phyloP scores from a whole-genome alignment of 2,113 vertebrate species.

The Pimephales promelas region DNA sequence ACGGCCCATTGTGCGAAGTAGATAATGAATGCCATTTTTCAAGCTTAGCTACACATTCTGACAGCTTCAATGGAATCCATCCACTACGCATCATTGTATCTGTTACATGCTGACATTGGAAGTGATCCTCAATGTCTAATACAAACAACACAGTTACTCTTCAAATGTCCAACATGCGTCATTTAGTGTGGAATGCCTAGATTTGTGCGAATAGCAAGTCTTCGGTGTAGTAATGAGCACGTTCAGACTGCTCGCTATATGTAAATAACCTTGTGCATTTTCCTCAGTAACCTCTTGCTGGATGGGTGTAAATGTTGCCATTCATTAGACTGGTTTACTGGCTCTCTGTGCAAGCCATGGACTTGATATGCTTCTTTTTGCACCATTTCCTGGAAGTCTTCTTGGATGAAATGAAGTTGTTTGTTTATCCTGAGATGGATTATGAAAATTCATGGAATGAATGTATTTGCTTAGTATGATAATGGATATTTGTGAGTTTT shows the following conservation, averaged over 20 bases:
- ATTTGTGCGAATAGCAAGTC: not conserved
- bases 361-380: not conserved
- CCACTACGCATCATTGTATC: slow-evolving; percentile 34
- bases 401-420: not conserved
- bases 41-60: slow-evolving; percentile 43
- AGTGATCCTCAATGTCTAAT: slow-evolving; percentile 40
- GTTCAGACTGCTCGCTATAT: slow-evolving; percentile 12
- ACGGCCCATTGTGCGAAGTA: not conserved
- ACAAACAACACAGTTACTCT: slow-evolving; percentile 40
- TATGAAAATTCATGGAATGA: not conserved
- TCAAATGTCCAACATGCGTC: slow-evolving; percentile 43
- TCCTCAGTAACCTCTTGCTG: slow-evolving; percentile 37
- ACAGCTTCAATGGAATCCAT: slow-evolving; percentile 24
- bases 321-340: slow-evolving; percentile 17
- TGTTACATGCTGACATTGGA: slow-evolving; percentile 29
- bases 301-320: not conserved
- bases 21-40: slow-evolving; percentile 52
- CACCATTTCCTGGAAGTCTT: not conserved
- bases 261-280: slow-evolving; percentile 49
- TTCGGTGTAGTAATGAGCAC: not conserved
- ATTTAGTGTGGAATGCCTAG: slow-evolving; percentile 10
- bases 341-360: not conserved
- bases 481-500: not conserved
- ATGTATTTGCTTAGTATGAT: not conserved
- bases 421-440: not conserved